Conservation (phyloP, 2,113 vertebrate genomes). For the Otocyon megalotis region DNA sequence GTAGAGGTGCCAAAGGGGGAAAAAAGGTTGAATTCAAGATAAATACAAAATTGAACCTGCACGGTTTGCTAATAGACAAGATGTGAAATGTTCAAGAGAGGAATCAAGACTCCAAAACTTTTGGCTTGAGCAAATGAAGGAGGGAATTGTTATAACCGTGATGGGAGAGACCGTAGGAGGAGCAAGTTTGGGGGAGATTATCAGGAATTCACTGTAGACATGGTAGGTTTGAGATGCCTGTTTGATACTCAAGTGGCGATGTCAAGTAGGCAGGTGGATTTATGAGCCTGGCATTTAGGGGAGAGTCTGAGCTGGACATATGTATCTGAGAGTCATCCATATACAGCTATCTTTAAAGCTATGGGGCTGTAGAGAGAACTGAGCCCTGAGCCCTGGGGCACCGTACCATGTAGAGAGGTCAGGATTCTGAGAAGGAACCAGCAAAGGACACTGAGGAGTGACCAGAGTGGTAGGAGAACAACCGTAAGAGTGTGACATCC, state of each 20-base stretch:
- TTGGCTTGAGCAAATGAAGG: background rate
- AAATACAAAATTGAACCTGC: background rate
- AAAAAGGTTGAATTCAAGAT: background rate
- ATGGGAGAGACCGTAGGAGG: background rate
- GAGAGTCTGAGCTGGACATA: conserved; percentile 31
- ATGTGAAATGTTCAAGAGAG: background rate
- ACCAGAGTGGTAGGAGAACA: background rate
- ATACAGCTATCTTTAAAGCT: conserved; percentile 12
- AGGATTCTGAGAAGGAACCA: background rate
- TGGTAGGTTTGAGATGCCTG: conserved; percentile 20
- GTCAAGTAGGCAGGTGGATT: conserved; percentile 28
- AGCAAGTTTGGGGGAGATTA: background rate
- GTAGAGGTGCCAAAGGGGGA: background rate
- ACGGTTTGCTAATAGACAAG: conserved; percentile 9
- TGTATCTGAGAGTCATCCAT: background rate
- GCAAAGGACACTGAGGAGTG: background rate
- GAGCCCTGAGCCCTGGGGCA: background rate
- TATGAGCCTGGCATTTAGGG: conserved; percentile 46
- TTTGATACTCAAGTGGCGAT: conserved; percentile 54
- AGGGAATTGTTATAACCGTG: background rate
- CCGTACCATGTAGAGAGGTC: background rate
- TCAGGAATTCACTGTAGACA: conserved; percentile 6
- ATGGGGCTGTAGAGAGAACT: background rate
- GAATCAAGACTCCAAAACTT: background rate
- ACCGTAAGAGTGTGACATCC: background rate